Evolutionary conservation across 2,113 vertebrate species (phyloP).

Genomic region (Sylvietta virens): DNA sequence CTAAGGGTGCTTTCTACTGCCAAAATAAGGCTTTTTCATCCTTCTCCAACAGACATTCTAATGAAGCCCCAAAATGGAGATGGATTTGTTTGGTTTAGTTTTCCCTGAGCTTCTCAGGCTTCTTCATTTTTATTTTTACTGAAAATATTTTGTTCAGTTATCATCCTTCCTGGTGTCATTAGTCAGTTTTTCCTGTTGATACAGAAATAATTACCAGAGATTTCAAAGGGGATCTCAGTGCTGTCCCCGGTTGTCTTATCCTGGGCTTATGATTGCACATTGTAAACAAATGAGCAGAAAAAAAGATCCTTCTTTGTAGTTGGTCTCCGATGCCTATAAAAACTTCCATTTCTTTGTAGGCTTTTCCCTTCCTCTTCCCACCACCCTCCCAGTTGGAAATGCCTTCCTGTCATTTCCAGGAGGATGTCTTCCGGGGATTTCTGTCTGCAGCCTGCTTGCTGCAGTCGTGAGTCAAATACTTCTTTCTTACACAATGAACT

Average conservation of each 20-base stretch:
- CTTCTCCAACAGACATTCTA: background rate
- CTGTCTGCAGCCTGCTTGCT: background rate
- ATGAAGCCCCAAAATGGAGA: background rate
- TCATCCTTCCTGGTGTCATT: slow-evolving; percentile 49
- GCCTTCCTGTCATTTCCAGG: slow-evolving; percentile 17
- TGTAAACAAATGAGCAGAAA: slow-evolving; percentile 33
- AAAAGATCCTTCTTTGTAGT: slow-evolving; percentile 20
- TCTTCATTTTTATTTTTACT: slow-evolving; percentile 12
- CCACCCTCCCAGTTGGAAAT: background rate
- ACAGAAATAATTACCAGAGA: slow-evolving; percentile 17
- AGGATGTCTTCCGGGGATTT: slow-evolving; percentile 20
- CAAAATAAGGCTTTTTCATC: background rate
- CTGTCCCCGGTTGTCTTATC: background rate
- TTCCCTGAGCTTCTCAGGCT: background rate
- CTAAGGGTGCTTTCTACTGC: background rate
- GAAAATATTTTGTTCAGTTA: slow-evolving; percentile 37
- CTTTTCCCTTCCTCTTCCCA: slow-evolving; percentile 39
- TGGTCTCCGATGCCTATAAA: background rate
- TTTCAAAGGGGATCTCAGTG: slow-evolving; percentile 1
- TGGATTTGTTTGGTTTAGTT: background rate
- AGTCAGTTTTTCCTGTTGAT: slow-evolving; percentile 43
- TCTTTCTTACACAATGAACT: background rate
- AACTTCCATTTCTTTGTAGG: slow-evolving; percentile 51
- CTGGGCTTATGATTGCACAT: background rate
- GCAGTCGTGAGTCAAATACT: accelerated